These are phyloP conservation scores for Diadumene lineata DNA, from an alignment of 92 coral and sea anemone genomes.

Conservation along the genomic window DNA sequence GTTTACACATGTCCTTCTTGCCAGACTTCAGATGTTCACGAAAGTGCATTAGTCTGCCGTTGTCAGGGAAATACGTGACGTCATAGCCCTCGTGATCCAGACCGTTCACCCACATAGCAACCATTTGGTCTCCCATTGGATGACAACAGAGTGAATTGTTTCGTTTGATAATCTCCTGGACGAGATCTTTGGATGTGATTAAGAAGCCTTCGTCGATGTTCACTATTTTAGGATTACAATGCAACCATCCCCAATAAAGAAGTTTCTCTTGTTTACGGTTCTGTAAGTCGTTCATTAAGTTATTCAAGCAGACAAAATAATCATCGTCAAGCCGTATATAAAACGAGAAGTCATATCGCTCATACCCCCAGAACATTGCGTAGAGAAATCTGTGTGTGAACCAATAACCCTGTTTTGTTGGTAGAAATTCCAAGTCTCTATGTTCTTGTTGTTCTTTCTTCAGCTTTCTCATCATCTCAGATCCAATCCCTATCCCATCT, in stretches of 20 bases:
- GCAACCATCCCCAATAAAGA: slow-evolving; percentile 41
- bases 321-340: slow-evolving; percentile 37
- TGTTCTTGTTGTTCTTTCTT: background rate
- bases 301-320: slow-evolving; percentile 37
- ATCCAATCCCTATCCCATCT: slow-evolving; percentile 24
- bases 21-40: slow-evolving; percentile 5
- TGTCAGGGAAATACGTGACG: slow-evolving; percentile 37
- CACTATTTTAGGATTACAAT: slow-evolving; percentile 15
- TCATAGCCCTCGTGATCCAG: slow-evolving; percentile 23
- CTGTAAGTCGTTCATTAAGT: slow-evolving; percentile 30
- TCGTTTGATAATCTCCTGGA: slow-evolving; percentile 23
- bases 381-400: slow-evolving; percentile 30
- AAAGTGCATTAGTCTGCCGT: slow-evolving; percentile 9
- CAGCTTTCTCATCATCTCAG: background rate
- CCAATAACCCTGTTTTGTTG: slow-evolving; percentile 12
- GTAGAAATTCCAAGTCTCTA: slow-evolving; percentile 23
- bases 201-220: slow-evolving; percentile 42
- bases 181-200: slow-evolving; percentile 25
- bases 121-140: slow-evolving; percentile 33
- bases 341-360: slow-evolving; percentile 22
- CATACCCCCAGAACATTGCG: slow-evolving; percentile 30
- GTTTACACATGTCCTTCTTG: slow-evolving; percentile 5
- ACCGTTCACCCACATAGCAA: slow-evolving; percentile 34
- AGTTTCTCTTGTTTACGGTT: slow-evolving; percentile 28
- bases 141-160: slow-evolving; percentile 31